These are phyloP conservation scores for Eulemur albifrons DNA, from an alignment of 2,797 vertebrate genomes.

Conservation along the genomic window DNA sequence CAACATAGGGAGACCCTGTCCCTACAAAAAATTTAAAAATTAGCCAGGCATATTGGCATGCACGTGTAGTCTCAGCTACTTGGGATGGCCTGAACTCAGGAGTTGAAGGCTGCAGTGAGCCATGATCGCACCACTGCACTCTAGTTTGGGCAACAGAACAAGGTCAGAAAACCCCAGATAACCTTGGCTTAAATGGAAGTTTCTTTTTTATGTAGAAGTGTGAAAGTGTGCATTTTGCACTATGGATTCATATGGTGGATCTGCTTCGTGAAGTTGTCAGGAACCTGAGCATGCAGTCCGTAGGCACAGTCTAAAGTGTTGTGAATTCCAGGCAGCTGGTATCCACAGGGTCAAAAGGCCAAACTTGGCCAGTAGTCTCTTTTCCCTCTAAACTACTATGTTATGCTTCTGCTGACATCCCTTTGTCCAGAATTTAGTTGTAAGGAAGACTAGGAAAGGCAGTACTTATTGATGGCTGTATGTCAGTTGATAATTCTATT, in stretches of 20 bases:
- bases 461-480: constrained; percentile 3
- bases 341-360: background rate
- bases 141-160: background rate
- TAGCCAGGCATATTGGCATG: background rate
- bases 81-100: background rate
- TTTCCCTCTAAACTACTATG: background rate
- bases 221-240: background rate
- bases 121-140: background rate
- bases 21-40: background rate
- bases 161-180: background rate
- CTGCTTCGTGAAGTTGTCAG: background rate
- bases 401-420: background rate
- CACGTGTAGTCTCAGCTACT: too few relatives aligned
- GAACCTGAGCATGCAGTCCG: background rate
- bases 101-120: background rate
- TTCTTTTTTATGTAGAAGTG: background rate
- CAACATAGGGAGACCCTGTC: background rate
- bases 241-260: background rate
- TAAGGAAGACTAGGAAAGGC: constrained; percentile 12
- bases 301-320: background rate
- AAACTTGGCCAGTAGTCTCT: background rate
- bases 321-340: background rate
- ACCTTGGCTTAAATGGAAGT: background rate
- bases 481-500: background rate
- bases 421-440: constrained; percentile 10